These are phyloP conservation scores for Eulemur coronatus DNA, from an alignment of 2,797 vertebrate species.

Conservation along the genomic window DNA sequence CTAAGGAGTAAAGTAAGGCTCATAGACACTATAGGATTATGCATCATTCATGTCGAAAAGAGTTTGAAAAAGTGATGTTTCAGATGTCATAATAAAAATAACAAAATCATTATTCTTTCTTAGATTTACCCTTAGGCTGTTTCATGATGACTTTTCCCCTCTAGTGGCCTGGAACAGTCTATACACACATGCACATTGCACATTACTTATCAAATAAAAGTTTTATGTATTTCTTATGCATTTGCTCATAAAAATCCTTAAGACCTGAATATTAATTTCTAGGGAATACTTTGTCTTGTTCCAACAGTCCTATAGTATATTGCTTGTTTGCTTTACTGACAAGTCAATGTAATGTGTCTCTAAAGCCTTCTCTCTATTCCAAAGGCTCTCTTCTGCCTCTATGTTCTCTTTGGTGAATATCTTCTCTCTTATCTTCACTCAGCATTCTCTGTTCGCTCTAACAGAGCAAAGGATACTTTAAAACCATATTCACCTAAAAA, in stretches of 20 bases:
- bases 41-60: not conserved
- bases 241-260: not conserved
- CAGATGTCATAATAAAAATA: not conserved
- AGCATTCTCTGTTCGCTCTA: not conserved
- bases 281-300: not conserved
- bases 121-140: not conserved
- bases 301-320: not conserved
- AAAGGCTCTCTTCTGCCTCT: not conserved
- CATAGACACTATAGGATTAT: not conserved
- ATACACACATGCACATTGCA: not conserved
- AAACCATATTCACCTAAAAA: not conserved
- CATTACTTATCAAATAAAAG: not conserved
- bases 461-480: not conserved
- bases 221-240: not conserved
- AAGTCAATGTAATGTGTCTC: not conserved
- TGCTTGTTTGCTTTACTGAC: not conserved
- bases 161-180: not conserved
- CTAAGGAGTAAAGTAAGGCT: not conserved
- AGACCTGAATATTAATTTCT: not conserved
- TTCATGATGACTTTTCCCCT: not conserved
- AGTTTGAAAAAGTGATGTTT: not conserved
- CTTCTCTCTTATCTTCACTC: not conserved
- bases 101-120: not conserved
- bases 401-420: not conserved
- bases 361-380: not conserved